Percentiles rank a stretch among this genome's conserved stretches.
Evolutionary conservation across 37 sponge, comb jelly and placozoan species (phyloP).

Genomic region (Cliona cf. orientalis): DNA sequence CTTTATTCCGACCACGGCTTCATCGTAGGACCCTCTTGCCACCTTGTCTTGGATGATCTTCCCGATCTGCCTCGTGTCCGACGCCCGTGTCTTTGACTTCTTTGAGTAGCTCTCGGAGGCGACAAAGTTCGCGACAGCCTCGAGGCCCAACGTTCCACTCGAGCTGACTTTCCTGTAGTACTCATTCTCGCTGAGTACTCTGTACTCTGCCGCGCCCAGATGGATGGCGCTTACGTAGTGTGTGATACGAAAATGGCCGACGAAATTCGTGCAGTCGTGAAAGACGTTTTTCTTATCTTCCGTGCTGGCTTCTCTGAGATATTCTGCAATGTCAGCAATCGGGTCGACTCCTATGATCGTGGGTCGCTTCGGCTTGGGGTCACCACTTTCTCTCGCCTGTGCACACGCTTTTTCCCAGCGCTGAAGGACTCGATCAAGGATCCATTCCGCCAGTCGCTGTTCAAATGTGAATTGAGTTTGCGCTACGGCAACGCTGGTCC

Average conservation of each 20-base stretch:
- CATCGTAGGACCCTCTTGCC: conserved; percentile 52
- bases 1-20: conserved; percentile 54
- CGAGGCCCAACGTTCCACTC: conserved; percentile 25
- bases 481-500: not conserved
- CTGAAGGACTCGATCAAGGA: conserved; percentile 20
- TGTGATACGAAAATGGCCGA: conserved; percentile 51
- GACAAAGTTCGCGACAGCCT: conserved; percentile 31
- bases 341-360: not conserved
- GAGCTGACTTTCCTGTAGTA: conserved; percentile 27
- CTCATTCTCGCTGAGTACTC: conserved; percentile 59
- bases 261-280: conserved; percentile 39
- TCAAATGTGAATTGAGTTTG: conserved; percentile 25
- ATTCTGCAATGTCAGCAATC: not conserved
- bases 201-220: conserved; percentile 59
- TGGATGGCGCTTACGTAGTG: conserved; percentile 63
- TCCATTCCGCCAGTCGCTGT: conserved; percentile 47
- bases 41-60: conserved; percentile 24
- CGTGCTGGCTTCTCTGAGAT: not conserved
- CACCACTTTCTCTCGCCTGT: not conserved
- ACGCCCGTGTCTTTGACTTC: conserved; percentile 6
- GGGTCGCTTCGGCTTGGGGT: not conserved
- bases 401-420: too few relatives aligned
- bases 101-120: not conserved
- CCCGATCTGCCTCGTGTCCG: conserved; percentile 36
- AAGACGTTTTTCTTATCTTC: not conserved